Base-by-base conservation (phyloP, 2,797 vertebrate species). In the Epinephelus awoara region DNA sequence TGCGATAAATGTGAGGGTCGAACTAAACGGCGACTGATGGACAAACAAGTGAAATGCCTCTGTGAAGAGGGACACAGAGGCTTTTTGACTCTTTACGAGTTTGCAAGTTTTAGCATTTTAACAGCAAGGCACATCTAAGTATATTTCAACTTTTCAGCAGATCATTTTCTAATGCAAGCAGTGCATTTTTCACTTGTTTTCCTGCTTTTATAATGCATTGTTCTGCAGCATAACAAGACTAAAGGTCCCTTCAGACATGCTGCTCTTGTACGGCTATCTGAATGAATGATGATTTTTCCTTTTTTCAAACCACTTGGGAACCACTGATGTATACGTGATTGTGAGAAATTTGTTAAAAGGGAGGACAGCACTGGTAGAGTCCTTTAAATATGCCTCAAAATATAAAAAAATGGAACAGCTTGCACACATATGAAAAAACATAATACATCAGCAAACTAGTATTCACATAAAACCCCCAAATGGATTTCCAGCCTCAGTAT, bases 1-100 rank as follows among this genome's bases (percentile, higher is more conserved):
- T 65, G 6, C n/a, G 19, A 69, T 42, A 14, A 57, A 67, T 17
- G 65, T 21, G 55, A 42, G 12, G 83, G 83, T 81, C 70, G 50
- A 23, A 66, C 58, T n/a, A n/a, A 73, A 40, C 49, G 18, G 6
- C 25, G 5, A 38, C 7, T 21, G 64, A 63, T 18, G 66, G 85
- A 63, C 73, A 63, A 54, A 65, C 46, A 2, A 64, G 57, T 15
- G 1, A 4, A 59, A 14, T 12, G 7, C 55, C 17, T 0, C 1
- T 1, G 3, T 46, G 14, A 64, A 40, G 38, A 17, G 2, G 17
- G 23, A 57, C 62, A 29, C 15, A 52, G 11, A 54, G 25, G 52
- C 25, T 46, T 44, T 21, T 61, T 18, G 25, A 57, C 25, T 52
- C 21, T 49, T 42, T 19, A n/a, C 8, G 17, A 9, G 15, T 52